Base-by-base conservation (phyloP, 2,797 vertebrate genomes). In the Myotis pilosus region DNA sequence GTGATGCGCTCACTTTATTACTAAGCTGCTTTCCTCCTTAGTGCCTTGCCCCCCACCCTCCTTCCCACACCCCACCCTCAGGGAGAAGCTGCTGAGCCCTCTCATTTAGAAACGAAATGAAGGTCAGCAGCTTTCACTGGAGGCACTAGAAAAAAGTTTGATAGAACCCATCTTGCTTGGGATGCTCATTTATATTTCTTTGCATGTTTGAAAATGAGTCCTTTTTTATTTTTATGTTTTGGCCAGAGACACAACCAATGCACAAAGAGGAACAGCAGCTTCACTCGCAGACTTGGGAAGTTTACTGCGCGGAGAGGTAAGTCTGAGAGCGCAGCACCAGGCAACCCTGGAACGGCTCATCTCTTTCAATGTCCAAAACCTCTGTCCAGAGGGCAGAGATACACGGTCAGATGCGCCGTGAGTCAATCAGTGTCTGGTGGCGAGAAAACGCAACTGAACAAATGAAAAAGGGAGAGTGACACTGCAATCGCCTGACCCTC, bases 391-490 rank as follows among this genome's bases (percentile, higher is more conserved):
- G 68, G 93, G 92, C 97, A 92, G 62, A 96, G 49, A 87, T 5
- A 57, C 20, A 76, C 0, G 4, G 79, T 85, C 69, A 89, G 95
- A 89, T 1, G 62, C 76, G 23, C 86, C 20, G 57, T 89, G 80
- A 95, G 71, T 96, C 87, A 94, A 93, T 92, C 72, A 94, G 71
- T 75, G 66, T 94, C 83, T 85, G 57, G n/a, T 36, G 81, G 68
- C 89, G 93, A 96, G 92, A 94, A 96, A 96, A 94, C 62, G 83
- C 86, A 96, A 96, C 44, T 86, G 71, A 75, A 90, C 94, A 90
- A 95, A 91, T 94, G 95, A 94, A 94, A 95, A 62, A 83, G 89
- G 36, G 72, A 95, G 64, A 94, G 53, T 75, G 92, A 89, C 96
- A 96, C 90, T 96, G 96, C 94, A 95, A 71, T 94, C 0, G 4